Evolutionary conservation across 2,113 vertebrate species (phyloP), one percentile per base, ranked within the genome.

Genomic region (Spea multiplicata): DNA sequence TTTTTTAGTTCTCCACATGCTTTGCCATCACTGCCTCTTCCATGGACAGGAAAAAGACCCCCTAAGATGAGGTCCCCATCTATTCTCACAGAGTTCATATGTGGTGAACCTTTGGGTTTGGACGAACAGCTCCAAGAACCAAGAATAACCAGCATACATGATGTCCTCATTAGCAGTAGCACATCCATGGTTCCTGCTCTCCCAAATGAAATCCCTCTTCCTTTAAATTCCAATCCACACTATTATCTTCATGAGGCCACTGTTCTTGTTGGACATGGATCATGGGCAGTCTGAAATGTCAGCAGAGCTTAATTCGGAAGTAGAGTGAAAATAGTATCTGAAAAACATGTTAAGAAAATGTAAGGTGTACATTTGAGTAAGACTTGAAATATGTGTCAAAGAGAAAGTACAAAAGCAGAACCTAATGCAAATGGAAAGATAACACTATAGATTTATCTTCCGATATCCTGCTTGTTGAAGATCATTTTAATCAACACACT

Each of bases 1-100:
- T 98, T 98, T 89, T 98, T 98, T 65, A 98, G 91, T 84, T 98
- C 96, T 4, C 96, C 96, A 0, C 96, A 98, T 84, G 96, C 94
- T 81, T 95, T 96, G 78, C 96, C 96, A 55, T 96, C 95, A 0
- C 91, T 84, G 2, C 96, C 96, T 45, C 96, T 90, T 4, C 94
- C 93, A 0, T 98, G 96, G 73, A 98, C 96, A 0, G 96, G 96
- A 82, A 98, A 98, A 83, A 98, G 94, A 70, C 96, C 96, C 3
- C 96, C 96, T 65, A 98, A 89, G 0, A 96, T 95, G 88, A 98
- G 95, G 87, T 98, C 96, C n/a, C 96, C 96, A 44, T 98, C 96
- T 0, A 98, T 95, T 74, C 96, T 95, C 88, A 98, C 96, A 79
- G 96, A 98, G 86, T 98, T 97, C 90, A 96, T 94, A 90, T 98